Evolutionary conservation across 2,888 invertebrate species (phyloP).

Genomic region (Latheticus oryzae): DNA sequence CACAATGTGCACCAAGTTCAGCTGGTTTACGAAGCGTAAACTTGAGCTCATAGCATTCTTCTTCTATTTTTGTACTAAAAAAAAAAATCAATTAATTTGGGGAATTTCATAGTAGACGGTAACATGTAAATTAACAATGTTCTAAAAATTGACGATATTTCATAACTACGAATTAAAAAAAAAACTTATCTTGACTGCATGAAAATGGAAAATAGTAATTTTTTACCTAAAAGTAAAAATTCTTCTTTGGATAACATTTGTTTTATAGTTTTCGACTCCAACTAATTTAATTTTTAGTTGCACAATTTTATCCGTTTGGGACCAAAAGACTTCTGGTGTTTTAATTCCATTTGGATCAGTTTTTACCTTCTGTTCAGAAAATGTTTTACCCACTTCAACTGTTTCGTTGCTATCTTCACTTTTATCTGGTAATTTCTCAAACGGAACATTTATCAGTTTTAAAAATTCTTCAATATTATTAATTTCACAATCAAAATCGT

Average conservation of each 20-base stretch:
- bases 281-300: conserved; percentile 55
- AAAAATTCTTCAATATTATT: conserved; percentile 38
- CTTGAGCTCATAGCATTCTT: conserved; percentile 53
- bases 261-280: conserved; percentile 51
- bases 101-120: too few species aligned
- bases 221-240: conserved; percentile 58
- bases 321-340: conserved; percentile 61
- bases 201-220: conserved; percentile 10
- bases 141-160: too few species aligned
- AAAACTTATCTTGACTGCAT: conserved; percentile 3
- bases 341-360: not conserved
- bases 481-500: conserved; percentile 42
- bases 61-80: conserved; percentile 52
- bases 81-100: conserved; percentile 13
- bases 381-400: not conserved
- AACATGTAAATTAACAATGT: too few species aligned
- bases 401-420: not conserved
- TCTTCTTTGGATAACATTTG: conserved; percentile 50
- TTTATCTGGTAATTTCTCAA: not conserved
- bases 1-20: conserved; percentile 50
- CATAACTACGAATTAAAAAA: too few species aligned
- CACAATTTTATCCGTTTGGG: conserved; percentile 54
- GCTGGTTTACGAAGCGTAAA: conserved; percentile 55
- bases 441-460: conserved; percentile 21
- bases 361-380: too few species aligned